Base-by-base conservation (phyloP, 2,888 invertebrate genomes). In the Hofmannophila pseudospretella region DNA sequence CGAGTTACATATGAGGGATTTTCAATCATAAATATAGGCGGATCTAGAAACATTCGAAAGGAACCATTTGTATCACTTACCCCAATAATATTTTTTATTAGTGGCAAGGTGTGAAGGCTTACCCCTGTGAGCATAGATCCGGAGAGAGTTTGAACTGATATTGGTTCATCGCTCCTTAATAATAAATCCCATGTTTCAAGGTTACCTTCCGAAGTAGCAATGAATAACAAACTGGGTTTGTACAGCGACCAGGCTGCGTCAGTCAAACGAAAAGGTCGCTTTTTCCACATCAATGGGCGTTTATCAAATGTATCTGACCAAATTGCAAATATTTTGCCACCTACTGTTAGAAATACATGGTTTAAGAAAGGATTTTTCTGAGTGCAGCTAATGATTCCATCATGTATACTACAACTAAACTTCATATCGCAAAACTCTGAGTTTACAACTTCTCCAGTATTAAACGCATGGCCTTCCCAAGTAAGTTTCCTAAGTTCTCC, bases 141-240 rank as follows among this genome's bases (percentile, higher is more conserved):
- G 2, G 94, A 92, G 10, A 93, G 73, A 39, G 89, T 90, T 63
- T 94, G 90, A 0, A 89, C 84, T 36, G 92, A 88, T 41, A 90
- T 89, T 0, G 94, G 89, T 45, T 90, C 89, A 50, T 95, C 92
- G 46, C 92, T 92, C 59, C 89, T 88, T 32, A 90, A 76, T 39
- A 93, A 71, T 38, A 96, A 76, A 76, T 95, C 93, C 96, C 96
- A 96, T 7, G 92, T 90, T 72, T 96, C 95, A 8, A 95, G 78
- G 39, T 88, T 89, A 2, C 96, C 96, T 76, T 95, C 94, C 13
- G 85, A 87, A 11, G 92, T 90, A 1, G 90, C 88, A 36, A 96
- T 70, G 59, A 92, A 93, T 39, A 96, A 78, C 32, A 93, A 88
- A 32, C 91, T 91, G 0, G 95, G 91, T 34, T 93, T 89, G 28